phyloP scores from a whole-genome alignment of 2,888 invertebrate species.

The Ramazzottius varieornatus region DNA sequence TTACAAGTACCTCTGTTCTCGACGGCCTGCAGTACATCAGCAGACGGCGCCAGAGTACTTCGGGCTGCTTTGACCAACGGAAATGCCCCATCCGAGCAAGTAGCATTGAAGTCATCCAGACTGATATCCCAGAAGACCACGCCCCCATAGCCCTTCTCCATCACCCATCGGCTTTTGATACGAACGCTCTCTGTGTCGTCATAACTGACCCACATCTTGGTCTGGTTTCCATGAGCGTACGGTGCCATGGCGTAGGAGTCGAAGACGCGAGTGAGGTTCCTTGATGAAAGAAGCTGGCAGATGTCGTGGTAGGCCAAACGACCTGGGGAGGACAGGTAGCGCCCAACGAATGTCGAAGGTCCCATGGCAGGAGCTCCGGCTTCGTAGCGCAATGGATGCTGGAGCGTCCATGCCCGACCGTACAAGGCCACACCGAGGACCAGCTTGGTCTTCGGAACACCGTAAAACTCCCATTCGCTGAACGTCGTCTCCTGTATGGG shows the following conservation, averaged over 20 bases:
- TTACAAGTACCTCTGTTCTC: neutral
- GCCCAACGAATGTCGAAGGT: conserved; percentile 4
- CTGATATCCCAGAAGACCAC: neutral
- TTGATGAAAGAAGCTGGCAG: neutral
- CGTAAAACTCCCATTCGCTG: conserved; percentile 5
- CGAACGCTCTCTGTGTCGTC: conserved; percentile 59
- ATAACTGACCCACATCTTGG: conserved; percentile 75
- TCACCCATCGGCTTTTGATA: conserved; percentile 30
- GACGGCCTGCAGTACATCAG: neutral
- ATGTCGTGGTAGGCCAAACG: conserved; percentile 8
- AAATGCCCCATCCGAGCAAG: no score
- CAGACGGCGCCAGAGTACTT: no score
- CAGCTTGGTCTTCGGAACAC: neutral
- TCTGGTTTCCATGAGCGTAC: conserved; percentile 33
- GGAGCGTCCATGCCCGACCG: neutral
- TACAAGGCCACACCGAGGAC: neutral
- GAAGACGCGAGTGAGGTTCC: neutral
- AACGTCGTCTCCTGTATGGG: conserved; percentile 7
- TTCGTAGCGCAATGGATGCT: conserved; percentile 5
- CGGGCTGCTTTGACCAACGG: no score
- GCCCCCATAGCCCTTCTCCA: neutral
- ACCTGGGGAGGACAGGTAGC: conserved; percentile 6
- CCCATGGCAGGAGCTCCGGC: conserved; percentile 7
- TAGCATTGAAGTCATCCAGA: neutral
- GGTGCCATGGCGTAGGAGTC: conserved; percentile 33